Conservation (phyloP, 2,113 vertebrate species). For the Trinectes maculatus region DNA sequence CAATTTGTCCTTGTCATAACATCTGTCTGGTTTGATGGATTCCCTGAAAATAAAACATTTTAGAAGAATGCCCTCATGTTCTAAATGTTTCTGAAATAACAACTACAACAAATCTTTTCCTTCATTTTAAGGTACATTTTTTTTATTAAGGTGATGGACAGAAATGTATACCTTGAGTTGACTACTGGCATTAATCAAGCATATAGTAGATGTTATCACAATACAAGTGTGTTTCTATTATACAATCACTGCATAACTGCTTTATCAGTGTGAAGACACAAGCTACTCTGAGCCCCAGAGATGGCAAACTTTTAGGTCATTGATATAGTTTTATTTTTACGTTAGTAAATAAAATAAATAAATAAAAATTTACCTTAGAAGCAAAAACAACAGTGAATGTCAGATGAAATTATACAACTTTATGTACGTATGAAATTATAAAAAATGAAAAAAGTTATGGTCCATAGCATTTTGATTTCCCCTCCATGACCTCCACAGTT, state of each 20-base stretch:
- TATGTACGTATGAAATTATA: background rate
- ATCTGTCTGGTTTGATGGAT: background rate
- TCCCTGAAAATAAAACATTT: background rate
- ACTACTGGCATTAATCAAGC: too few species aligned
- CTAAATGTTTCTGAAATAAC: background rate
- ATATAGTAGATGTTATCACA: background rate
- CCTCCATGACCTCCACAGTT: slow-evolving; percentile 39
- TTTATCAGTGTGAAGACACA: background rate
- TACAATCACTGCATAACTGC: background rate
- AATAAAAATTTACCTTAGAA: background rate
- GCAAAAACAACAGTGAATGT: background rate
- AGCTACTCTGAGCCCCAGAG: too few species aligned
- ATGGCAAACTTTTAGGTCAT: too few species aligned
- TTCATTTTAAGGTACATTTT: too few species aligned
- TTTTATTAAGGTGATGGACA: too few species aligned
- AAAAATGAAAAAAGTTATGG: background rate
- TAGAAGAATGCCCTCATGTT: background rate
- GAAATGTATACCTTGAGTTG: too few species aligned
- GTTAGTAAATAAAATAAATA: too few species aligned
- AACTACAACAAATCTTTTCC: too few species aligned
- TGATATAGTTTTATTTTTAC: too few species aligned
- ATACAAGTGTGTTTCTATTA: background rate
- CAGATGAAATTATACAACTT: background rate
- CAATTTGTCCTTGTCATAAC: background rate
- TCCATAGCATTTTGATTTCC: slow-evolving; percentile 36